Conservation (phyloP, 1,140 invertebrate genomes). For the Nephotettix cincticeps region DNA sequence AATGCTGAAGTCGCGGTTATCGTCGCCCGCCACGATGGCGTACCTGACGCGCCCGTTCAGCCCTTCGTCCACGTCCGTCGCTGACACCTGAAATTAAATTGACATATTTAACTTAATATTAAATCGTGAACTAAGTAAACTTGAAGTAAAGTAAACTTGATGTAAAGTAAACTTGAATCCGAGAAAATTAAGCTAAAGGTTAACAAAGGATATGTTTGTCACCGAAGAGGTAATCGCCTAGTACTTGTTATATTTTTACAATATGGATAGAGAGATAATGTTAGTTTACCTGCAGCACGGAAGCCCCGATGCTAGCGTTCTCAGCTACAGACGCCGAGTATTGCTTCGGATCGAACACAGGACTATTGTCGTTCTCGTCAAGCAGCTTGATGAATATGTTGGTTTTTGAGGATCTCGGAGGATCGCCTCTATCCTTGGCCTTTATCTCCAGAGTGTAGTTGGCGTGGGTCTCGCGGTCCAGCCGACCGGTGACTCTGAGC, state of each 20-base stretch:
- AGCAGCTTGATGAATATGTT: conserved; percentile 72
- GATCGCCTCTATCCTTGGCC: conserved; percentile 86
- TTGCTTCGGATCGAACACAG: conserved; percentile 83
- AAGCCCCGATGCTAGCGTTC: conserved; percentile 90
- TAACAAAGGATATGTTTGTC: no score
- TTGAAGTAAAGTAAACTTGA: no score
- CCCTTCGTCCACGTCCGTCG: conserved; percentile 88
- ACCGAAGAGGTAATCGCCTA: no score
- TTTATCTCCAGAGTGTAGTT: conserved; percentile 79
- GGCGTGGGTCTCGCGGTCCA: conserved; percentile 83
- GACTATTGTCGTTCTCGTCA: conserved; percentile 94
- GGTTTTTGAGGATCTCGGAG: conserved; percentile 68
- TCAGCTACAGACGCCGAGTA: conserved; percentile 88
- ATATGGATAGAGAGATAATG: background rate
- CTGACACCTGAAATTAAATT: conserved; percentile 77
- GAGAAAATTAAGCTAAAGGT: no score
- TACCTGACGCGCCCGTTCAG: conserved; percentile 86
- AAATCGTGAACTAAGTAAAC: no score
- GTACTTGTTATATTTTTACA: no score
- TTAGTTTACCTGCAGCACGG: conserved; percentile 72
- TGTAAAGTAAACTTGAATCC: no score
- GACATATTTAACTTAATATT: no score
- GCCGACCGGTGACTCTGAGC: conserved; percentile 71
- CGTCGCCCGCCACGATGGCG: conserved; percentile 84
- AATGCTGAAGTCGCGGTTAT: conserved; percentile 86